Evolutionary conservation across 2,888 invertebrate species (phyloP).

Genomic region (Agrilus cyanescens): DNA sequence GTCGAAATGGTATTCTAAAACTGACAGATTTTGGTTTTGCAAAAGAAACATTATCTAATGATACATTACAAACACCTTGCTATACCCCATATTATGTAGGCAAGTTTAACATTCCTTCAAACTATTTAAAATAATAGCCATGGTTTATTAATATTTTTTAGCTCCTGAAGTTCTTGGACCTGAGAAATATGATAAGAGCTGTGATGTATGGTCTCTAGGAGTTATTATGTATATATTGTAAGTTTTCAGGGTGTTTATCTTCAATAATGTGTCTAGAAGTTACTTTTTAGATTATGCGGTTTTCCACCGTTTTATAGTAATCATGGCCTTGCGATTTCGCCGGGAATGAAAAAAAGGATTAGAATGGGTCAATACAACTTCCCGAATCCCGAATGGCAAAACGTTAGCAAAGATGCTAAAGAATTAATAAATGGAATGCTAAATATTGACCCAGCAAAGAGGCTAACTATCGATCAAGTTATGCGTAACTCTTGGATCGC

Average conservation of each 20-base stretch:
- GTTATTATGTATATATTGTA: constrained; percentile 98
- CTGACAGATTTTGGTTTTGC: constrained; percentile 99
- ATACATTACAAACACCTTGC: constrained; percentile 93
- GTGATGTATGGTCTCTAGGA: constrained; percentile 98
- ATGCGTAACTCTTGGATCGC: constrained; percentile 81
- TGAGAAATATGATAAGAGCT: constrained; percentile 96
- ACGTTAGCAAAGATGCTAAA: constrained; percentile 90
- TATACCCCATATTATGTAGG: constrained; percentile 99
- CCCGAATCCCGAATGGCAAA: constrained; percentile 90
- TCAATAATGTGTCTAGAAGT: neutral
- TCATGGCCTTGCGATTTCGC: constrained; percentile 93
- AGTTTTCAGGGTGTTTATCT: constrained; percentile 32
- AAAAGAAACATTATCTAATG: constrained; percentile 77
- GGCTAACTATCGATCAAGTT: constrained; percentile 84
- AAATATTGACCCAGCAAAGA: constrained; percentile 83
- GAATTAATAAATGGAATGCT: constrained; percentile 91
- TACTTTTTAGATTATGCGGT: constrained; percentile 63
- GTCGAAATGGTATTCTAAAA: constrained; percentile 73
- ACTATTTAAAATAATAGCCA: neutral
- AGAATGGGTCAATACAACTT: constrained; percentile 95
- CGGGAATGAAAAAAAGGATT: constrained; percentile 97
- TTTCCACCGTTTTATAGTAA: constrained; percentile 99
- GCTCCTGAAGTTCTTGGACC: constrained; percentile 77
- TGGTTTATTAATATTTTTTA: constrained; percentile 18
- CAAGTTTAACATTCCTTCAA: constrained; percentile 36